Evolutionary conservation across 2,113 vertebrate genomes (phyloP), one percentile per base, ranked within the genome.

Genomic region (Tyto alba): DNA sequence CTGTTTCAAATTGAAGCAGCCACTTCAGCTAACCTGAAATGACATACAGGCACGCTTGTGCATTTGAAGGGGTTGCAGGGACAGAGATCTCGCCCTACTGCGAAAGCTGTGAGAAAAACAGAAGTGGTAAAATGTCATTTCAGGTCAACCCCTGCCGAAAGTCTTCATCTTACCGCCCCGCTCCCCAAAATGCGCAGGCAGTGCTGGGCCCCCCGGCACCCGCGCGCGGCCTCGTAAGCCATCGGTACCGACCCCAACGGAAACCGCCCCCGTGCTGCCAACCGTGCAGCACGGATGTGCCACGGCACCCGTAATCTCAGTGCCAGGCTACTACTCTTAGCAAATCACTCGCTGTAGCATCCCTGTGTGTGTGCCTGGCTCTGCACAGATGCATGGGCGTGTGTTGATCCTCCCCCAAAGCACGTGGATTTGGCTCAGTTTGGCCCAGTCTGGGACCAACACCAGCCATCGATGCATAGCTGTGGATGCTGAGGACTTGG

Each of bases 81-180:
- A n/a, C 7, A 1, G 66, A 85, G 88, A 27, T 89, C 77, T 78
- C 84, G 12, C 93, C 20, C 73, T 0, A 2, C 77, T 17, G n/a
- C 17, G 5, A 48, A 34, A 90, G 76, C 91, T 50, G 87, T 62
- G 93, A 97, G 92, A 68, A 89, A 92, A 94, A 89, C 84, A 93
- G 23, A 40, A 77, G 64, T 9, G 0, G 41, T 25, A 52, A 78
- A 85, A 88, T 47, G 88, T 88, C 74, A 91, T 52, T 79, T 91
- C 48, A 36, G 94, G 92, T 95, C 94, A 96, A 57, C 7, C 32
- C 3, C 34, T 67, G 36, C 29, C 2, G 0, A 71, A 85, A 88
- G 47, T 63, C 71, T 74, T 79, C 60, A 43, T 47, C 30, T 76
- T 18, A n/a, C 29, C 5, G n/a, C 47, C 63, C 29, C 3, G 34